Evolutionary conservation across 2,888 invertebrate genomes (phyloP).

Genomic region (Chydorus sphaericus): DNA sequence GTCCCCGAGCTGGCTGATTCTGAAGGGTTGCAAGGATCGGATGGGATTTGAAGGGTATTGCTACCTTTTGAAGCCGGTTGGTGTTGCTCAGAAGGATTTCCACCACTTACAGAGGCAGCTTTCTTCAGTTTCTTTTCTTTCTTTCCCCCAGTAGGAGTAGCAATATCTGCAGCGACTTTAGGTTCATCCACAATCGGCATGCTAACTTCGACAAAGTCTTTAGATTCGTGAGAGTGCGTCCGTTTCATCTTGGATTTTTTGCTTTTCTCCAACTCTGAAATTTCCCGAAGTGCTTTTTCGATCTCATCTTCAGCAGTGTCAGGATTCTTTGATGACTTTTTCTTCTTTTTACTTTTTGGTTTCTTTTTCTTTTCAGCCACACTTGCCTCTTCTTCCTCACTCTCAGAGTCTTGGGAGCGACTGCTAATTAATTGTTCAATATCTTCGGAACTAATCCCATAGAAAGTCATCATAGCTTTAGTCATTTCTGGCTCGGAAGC

Average conservation of each 20-base stretch:
- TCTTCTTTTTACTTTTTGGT: constrained; percentile 23
- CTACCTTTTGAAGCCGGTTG: not conserved
- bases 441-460: constrained; percentile 15
- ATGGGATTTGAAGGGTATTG: not conserved
- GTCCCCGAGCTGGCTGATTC: not conserved
- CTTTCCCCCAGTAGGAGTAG: constrained; percentile 21
- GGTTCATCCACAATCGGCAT: not conserved
- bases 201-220: not conserved
- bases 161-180: not conserved
- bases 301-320: constrained; percentile 31
- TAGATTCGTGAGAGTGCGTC: not conserved
- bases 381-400: constrained; percentile 18
- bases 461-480: constrained; percentile 17
- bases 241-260: constrained; percentile 5
- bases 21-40: not conserved
- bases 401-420: constrained; percentile 15
- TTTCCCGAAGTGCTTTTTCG: constrained; percentile 34
- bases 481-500: constrained; percentile 14
- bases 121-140: constrained; percentile 15
- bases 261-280: constrained; percentile 27
- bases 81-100: not conserved
- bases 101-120: not conserved
- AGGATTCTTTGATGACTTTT: constrained; percentile 17
- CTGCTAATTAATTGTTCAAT: constrained; percentile 13
- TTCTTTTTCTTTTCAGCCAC: constrained; percentile 16